Evolutionary conservation across 2,888 invertebrate genomes (phyloP).

Genomic region (Volucella inflata): DNA sequence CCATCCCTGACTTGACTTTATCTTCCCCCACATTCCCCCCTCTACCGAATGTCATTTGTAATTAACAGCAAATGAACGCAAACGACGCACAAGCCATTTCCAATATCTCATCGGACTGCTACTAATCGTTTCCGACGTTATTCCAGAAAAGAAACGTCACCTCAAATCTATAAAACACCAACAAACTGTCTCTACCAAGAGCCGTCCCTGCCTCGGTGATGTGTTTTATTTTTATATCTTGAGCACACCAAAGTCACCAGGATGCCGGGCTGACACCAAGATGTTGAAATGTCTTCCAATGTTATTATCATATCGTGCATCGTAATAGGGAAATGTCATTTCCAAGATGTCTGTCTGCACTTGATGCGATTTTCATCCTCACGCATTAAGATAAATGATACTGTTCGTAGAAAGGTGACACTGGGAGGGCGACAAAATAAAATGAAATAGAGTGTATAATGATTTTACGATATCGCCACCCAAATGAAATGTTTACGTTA

Average conservation of each 20-base stretch:
- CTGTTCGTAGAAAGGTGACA: neutral
- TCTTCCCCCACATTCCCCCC: neutral
- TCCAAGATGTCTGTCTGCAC: conserved; percentile 61
- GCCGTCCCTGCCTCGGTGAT: conserved; percentile 2
- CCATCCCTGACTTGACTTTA: neutral
- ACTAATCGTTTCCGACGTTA: conserved; percentile 60
- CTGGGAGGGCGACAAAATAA: neutral
- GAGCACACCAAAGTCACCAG: neutral
- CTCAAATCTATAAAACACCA: conserved; percentile 5
- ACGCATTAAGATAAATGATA: conserved; percentile 52
- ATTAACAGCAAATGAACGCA: conserved; percentile 48
- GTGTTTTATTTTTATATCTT: conserved; percentile 25
- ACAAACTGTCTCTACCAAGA: conserved; percentile 2
- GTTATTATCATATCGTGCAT: conserved; percentile 52
- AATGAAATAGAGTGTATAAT: conserved; percentile 51
- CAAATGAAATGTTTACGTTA: conserved; percentile 61
- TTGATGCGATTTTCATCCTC: conserved; percentile 61
- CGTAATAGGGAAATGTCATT: conserved; percentile 56
- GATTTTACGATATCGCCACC: conserved; percentile 58
- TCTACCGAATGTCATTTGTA: conserved; percentile 44
- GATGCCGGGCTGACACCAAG: neutral
- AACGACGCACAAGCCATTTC: conserved; percentile 35
- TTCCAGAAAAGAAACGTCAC: conserved; percentile 23
- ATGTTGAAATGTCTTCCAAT: conserved; percentile 17
- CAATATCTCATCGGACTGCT: conserved; percentile 19